Percentiles rank a stretch among this genome's conserved stretches.
phyloP scores from a whole-genome alignment of 2,888 invertebrate genomes.

The Odontocerum albicorne region DNA sequence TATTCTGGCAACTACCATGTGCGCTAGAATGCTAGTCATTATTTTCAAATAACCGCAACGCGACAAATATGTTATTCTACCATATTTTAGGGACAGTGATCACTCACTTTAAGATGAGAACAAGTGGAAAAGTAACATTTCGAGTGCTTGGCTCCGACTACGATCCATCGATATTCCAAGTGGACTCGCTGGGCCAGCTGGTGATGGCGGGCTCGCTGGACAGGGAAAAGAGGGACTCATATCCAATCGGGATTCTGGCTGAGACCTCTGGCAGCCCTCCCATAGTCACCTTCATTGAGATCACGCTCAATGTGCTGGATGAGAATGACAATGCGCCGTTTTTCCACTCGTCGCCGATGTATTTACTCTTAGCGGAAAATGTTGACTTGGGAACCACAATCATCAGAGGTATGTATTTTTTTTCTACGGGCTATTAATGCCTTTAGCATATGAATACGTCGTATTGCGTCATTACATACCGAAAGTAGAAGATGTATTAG shows the following conservation, averaged over 20 bases:
- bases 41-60: no score
- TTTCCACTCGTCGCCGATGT: conserved; percentile 74
- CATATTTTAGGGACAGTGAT: conserved; percentile 60
- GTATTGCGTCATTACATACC: no score
- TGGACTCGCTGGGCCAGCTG: conserved; percentile 66
- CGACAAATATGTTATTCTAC: no score
- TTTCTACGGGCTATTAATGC: no score
- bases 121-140: conserved; percentile 63
- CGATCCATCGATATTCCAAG: conserved; percentile 62
- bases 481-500: no score
- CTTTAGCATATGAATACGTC: no score
- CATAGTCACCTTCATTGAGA: conserved; percentile 66
- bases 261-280: conserved; percentile 73
- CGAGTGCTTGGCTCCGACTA: conserved; percentile 63
- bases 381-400: conserved; percentile 69
- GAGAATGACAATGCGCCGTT: conserved; percentile 78
- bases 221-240: conserved; percentile 63
- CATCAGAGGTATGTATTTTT: conserved; percentile 56
- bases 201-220: conserved; percentile 66
- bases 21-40: no score
- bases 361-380: conserved; percentile 70
- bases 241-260: conserved; percentile 67
- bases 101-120: conserved; percentile 66
- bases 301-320: conserved; percentile 71
- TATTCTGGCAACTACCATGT: no score